A percentile compares a stretch with the other conserved stretches of the same genome.
Conservation (phyloP, 2,113 vertebrate genomes). For the Telmatochromis sp. region DNA sequence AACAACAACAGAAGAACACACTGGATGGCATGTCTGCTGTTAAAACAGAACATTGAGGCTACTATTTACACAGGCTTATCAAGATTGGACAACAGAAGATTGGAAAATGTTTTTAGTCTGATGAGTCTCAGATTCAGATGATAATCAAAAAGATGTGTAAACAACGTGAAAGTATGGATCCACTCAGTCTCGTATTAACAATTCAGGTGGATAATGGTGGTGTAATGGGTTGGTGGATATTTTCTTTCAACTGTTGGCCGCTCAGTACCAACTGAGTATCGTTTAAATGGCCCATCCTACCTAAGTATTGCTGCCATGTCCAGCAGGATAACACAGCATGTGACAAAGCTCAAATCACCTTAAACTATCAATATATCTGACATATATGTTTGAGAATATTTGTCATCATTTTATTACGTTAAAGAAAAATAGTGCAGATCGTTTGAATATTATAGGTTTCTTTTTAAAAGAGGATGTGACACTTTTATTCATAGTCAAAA, state of each 20-base stretch:
- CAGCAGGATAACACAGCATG: not conserved
- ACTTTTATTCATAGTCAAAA: not conserved
- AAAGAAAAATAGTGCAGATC: rapidly evolving
- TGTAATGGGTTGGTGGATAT: not conserved
- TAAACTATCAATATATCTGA: too few species aligned
- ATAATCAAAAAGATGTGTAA: not conserved
- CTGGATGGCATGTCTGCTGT: rapidly evolving
- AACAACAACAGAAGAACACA: not conserved
- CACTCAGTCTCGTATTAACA: rapidly evolving
- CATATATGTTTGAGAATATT: too few species aligned
- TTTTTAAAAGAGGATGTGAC: not conserved
- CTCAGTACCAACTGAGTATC: not conserved
- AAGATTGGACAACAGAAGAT: not conserved
- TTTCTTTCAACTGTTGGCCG: not conserved
- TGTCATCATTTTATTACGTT: not conserved
- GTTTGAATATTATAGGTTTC: not conserved
- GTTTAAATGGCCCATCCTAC: not conserved
- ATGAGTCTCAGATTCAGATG: not conserved
- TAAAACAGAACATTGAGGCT: rapidly evolving
- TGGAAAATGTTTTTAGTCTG: not conserved
- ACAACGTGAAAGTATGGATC: rapidly evolving
- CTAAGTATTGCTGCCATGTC: not conserved
- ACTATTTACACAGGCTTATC: not conserved
- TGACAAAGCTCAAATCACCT: too few species aligned
- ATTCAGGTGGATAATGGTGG: not conserved